phyloP scores from a whole-genome alignment of 2,113 vertebrate genomes.

The Mugil cephalus region DNA sequence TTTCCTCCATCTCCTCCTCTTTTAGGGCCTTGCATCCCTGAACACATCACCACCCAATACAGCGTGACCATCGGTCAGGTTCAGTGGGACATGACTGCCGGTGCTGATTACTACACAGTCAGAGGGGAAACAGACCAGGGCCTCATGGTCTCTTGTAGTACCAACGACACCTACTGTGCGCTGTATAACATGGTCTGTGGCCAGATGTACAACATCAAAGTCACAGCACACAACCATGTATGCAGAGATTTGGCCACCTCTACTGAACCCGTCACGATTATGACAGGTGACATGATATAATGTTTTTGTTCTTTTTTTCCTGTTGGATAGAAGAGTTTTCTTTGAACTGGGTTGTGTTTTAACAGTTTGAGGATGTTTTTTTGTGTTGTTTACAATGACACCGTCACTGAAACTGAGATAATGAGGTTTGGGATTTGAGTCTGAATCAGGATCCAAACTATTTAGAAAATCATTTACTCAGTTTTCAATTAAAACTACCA shows the following conservation, averaged over 20 bases:
- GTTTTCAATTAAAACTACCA: no score
- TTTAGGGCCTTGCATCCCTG: conserved; percentile 79
- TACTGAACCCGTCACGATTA: conserved; percentile 18
- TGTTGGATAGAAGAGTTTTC: neutral
- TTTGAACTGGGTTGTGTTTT: no score
- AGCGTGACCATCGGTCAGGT: conserved; percentile 66
- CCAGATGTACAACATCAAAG: conserved; percentile 75
- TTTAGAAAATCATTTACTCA: no score
- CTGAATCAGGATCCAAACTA: no score
- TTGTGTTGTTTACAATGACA: neutral
- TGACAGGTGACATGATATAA: conserved; percentile 74
- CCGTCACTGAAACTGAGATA: no score
- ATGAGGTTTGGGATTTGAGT: no score
- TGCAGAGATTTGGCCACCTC: conserved; percentile 69
- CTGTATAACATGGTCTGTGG: conserved; percentile 76
- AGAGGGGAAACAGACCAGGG: conserved; percentile 73
- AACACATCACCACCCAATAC: conserved; percentile 67
- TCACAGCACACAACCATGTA: conserved; percentile 72
- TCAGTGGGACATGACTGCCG: conserved; percentile 73
- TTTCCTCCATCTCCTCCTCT: neutral
- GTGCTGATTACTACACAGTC: conserved; percentile 70
- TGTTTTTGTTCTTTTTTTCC: neutral
- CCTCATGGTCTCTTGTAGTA: conserved; percentile 63
- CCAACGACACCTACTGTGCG: conserved; percentile 73
- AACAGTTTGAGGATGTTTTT: neutral